phyloP scores from a whole-genome alignment of 2,113 vertebrate genomes.

The Dromas ardeola region DNA sequence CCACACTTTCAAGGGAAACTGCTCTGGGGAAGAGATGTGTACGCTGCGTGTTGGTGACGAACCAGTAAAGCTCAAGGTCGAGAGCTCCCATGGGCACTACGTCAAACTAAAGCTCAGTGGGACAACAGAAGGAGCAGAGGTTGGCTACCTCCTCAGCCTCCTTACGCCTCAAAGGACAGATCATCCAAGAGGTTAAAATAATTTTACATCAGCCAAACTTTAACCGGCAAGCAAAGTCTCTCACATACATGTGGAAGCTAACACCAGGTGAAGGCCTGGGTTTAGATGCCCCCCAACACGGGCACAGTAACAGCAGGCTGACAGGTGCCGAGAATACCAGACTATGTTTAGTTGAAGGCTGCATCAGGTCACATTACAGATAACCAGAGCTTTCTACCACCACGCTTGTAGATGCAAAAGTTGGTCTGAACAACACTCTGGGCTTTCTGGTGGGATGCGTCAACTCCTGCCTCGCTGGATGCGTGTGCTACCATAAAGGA shows the following conservation, averaged over 20 bases:
- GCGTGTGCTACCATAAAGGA: not conserved
- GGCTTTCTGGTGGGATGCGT: no score
- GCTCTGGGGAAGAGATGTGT: fast-evolving
- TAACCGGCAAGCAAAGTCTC: not conserved
- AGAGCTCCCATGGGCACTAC: not conserved
- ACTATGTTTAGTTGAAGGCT: not conserved
- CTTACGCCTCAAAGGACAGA: not conserved
- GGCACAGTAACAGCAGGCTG: not conserved
- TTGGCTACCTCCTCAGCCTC: not conserved
- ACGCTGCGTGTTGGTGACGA: fast-evolving
- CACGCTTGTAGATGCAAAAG: not conserved
- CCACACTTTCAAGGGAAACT: not conserved
- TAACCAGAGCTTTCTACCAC: not conserved
- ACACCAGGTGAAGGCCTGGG: not conserved
- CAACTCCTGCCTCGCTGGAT: not conserved
- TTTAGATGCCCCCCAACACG: fast-evolving
- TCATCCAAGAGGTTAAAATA: not conserved
- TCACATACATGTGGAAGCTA: fast-evolving
- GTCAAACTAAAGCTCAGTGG: not conserved
- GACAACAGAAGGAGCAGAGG: not conserved
- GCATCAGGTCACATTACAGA: not conserved
- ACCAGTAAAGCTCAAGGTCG: not conserved
- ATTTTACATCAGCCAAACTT: not conserved
- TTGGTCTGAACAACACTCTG: not conserved
- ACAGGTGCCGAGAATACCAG: not conserved